Conservation (phyloP, 2,797 vertebrate species). For the Sebastiscus albofasciatus region DNA sequence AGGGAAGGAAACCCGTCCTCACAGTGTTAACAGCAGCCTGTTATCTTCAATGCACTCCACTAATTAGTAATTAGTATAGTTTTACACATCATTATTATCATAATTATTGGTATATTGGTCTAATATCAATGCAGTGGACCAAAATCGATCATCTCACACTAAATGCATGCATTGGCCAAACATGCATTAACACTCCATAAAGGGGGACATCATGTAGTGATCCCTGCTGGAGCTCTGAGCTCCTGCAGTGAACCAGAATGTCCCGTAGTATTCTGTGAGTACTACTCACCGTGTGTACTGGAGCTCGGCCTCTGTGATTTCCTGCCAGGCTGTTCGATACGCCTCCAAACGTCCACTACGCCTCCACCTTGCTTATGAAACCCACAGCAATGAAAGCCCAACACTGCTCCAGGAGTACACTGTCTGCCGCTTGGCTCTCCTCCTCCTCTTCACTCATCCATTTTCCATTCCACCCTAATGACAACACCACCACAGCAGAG, state of each 20-base stretch:
- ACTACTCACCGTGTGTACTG: background rate
- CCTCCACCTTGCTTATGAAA: slow-evolving; percentile 36
- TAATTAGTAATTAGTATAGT: background rate
- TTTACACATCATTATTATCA: too few species aligned
- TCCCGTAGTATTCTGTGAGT: background rate
- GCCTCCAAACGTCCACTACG: slow-evolving; percentile 34
- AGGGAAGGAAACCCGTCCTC: background rate
- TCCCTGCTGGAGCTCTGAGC: slow-evolving; percentile 19
- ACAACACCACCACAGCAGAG: slow-evolving; percentile 31
- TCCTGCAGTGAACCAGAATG: slow-evolving; percentile 19
- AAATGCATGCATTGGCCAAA: background rate
- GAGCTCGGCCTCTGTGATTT: slow-evolving; percentile 26
- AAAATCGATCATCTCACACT: background rate
- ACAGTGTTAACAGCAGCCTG: background rate
- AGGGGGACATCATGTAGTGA: background rate
- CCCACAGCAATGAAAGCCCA: background rate
- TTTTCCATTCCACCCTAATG: slow-evolving; percentile 39
- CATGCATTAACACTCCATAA: background rate
- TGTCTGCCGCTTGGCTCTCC: slow-evolving; percentile 22
- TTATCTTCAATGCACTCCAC: background rate
- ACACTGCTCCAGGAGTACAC: slow-evolving; percentile 8
- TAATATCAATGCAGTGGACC: background rate
- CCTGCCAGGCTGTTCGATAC: slow-evolving; percentile 28
- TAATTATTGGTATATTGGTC: too few species aligned
- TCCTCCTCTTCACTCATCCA: background rate